phyloP scores from a whole-genome alignment of 2,888 invertebrate genomes.

The Arctia plantaginis region DNA sequence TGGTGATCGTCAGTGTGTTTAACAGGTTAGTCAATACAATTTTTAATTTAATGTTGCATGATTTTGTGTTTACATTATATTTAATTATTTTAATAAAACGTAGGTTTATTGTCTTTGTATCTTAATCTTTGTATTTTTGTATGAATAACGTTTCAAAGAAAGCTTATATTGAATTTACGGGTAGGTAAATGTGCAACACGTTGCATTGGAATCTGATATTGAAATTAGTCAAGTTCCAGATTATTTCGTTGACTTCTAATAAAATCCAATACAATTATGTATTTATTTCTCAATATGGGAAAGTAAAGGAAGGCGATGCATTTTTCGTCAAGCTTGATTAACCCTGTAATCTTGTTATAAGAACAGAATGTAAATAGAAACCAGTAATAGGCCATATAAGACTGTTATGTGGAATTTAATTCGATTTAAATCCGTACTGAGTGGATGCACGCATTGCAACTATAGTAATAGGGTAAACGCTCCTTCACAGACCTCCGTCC shows the following conservation, averaged over 20 bases:
- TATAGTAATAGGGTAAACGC: not conserved
- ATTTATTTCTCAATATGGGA: slow-evolving; percentile 31
- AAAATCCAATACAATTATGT: not conserved
- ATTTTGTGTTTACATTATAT: slow-evolving; percentile 9
- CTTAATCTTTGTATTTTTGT: not conserved
- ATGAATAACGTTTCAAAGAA: not conserved
- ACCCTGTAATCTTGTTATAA: slow-evolving; percentile 54
- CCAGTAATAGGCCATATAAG: slow-evolving; percentile 1
- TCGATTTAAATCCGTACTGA: slow-evolving; percentile 20
- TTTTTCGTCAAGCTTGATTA: slow-evolving; percentile 56
- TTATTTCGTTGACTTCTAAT: not conserved
- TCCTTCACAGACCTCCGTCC: not conserved
- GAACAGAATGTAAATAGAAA: slow-evolving; percentile 44
- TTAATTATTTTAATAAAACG: not conserved
- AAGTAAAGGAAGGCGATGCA: slow-evolving; percentile 44
- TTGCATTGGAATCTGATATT: not conserved
- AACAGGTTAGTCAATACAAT: slow-evolving; percentile 74
- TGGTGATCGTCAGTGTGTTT: slow-evolving; percentile 85
- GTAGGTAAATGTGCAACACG: slow-evolving; percentile 10
- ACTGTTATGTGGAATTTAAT: slow-evolving; percentile 33
- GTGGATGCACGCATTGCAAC: not conserved
- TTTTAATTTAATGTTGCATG: slow-evolving; percentile 17
- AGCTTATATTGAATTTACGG: not conserved
- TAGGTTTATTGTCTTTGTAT: not conserved
- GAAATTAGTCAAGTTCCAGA: not conserved